These are phyloP conservation scores for Achatina immaculata DNA, from an alignment of 1,140 invertebrate species.

Conservation along the genomic window DNA sequence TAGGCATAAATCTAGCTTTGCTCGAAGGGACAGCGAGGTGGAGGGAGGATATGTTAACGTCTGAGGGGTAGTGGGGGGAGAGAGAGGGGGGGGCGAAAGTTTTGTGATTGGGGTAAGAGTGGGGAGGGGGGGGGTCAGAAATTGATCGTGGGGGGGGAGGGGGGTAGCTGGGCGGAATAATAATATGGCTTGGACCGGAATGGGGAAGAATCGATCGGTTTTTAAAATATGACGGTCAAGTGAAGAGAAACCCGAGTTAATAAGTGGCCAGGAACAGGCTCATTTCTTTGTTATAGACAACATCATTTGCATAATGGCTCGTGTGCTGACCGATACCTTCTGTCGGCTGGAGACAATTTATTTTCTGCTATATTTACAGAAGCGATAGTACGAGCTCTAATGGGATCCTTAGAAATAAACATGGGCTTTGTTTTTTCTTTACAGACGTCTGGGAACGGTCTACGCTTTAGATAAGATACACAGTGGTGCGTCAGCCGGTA, in stretches of 20 bases:
- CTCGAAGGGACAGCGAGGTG: not conserved
- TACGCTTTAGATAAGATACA: no score
- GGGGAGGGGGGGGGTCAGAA: not conserved
- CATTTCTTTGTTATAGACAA: slow-evolving; percentile 32
- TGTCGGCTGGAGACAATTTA: not conserved
- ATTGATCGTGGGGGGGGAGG: not conserved
- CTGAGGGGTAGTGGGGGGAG: not conserved
- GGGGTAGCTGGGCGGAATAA: slow-evolving; percentile 26
- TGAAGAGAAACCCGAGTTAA: slow-evolving; percentile 9
- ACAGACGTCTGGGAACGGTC: no score
- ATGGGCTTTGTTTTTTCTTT: no score
- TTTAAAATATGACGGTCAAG: slow-evolving; percentile 34
- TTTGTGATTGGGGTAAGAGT: not conserved
- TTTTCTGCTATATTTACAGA: no score
- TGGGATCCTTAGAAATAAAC: no score
- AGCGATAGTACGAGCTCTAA: no score
- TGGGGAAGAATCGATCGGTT: slow-evolving; percentile 31
- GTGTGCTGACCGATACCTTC: not conserved
- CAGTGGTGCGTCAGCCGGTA: no score
- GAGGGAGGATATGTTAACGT: not conserved
- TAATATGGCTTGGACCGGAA: slow-evolving; percentile 28
- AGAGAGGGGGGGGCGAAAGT: not conserved
- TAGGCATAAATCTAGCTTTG: slow-evolving; percentile 9
- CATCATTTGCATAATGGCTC: slow-evolving; percentile 26
- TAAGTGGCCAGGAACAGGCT: slow-evolving; percentile 24